Base-by-base conservation (phyloP, 1,140 invertebrate species). In the Drosophila ananassae region DNA sequence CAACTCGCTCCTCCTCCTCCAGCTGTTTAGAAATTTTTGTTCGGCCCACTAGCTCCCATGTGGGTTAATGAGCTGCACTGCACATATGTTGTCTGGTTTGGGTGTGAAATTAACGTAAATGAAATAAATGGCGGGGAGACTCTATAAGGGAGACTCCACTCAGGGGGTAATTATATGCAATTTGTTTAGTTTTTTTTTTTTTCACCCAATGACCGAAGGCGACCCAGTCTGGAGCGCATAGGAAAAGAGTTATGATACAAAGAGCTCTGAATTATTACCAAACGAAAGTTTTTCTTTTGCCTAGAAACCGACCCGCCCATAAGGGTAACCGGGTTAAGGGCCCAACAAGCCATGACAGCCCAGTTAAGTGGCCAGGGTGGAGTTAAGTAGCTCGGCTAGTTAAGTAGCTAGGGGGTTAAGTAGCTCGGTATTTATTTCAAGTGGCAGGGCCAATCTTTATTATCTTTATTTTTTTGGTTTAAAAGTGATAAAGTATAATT, bases 81-180 rank as follows among this genome's bases (percentile, higher is more conserved):
- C 63, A 50, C 54, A 72, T 58, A 47, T 71, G 68, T 60, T 34
- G 13, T 56, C 25, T 71, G 22, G 34, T 4, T 44, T 37, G 47
- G 67, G 67, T 72, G 50, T 62, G 57, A 73, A 62, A 62, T 73
- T 37, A 73, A 73, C 56, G 56, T 68, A 62, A 73, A 58, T 73
- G 55, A 60, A 72, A 72, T 71, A 71, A 71, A 69, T 46, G 64
- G 44, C 9, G 44, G 67, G 17, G 44, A 32, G 12, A 9, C 63
- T 71, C 32, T 24, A 61, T 50, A 72, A 62, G 69, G 56, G 50
- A 28, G 44, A 50, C 64, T 39, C 13, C 44, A 25, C 22, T 21
- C 41, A 22, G 37, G 67, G 34, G 66, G 57, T 73, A 73, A 73
- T 73, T 73, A 62, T 73, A 73, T 73, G 67, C 71, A 62, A 73